Evolutionary conservation across 1,140 invertebrate species (phyloP).

Genomic region (Lepidurus apus): DNA sequence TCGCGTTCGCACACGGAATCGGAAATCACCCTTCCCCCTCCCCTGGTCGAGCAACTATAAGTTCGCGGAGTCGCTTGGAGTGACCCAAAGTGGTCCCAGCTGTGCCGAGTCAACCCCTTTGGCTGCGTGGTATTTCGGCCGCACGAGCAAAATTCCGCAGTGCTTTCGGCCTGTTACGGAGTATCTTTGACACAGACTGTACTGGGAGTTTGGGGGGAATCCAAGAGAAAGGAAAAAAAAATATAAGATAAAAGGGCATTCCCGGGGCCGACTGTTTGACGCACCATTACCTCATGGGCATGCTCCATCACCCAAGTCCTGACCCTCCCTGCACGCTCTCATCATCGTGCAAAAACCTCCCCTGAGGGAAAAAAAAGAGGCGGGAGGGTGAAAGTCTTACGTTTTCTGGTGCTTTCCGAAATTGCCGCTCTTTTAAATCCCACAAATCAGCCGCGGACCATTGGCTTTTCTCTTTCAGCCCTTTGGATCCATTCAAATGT

Average conservation of each 20-base stretch:
- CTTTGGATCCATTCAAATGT: not conserved
- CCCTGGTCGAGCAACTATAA: not conserved
- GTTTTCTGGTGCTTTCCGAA: conserved; percentile 8
- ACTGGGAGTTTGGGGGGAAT: not conserved
- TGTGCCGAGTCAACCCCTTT: conserved; percentile 11
- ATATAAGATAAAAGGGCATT: not conserved
- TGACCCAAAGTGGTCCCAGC: conserved; percentile 12
- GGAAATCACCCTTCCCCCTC: not conserved
- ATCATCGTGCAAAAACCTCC: conserved; percentile 15
- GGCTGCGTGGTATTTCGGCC: not conserved
- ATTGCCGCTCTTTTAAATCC: not conserved
- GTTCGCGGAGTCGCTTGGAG: not conserved
- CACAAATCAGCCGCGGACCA: not conserved
- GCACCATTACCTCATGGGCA: conserved; percentile 17
- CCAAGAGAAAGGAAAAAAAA: not conserved
- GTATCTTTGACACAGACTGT: not conserved
- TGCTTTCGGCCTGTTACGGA: not conserved
- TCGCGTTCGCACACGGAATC: not conserved
- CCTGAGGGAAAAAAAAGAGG: not conserved
- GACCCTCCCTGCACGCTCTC: conserved; percentile 11
- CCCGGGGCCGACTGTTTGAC: conserved; percentile 1
- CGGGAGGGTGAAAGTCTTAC: not conserved
- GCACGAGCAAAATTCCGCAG: not conserved
- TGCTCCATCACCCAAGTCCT: conserved; percentile 3
- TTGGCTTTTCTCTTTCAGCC: not conserved